phyloP scores from a whole-genome alignment of 2,113 vertebrate species.

The Genyomyrus donnyi region DNA sequence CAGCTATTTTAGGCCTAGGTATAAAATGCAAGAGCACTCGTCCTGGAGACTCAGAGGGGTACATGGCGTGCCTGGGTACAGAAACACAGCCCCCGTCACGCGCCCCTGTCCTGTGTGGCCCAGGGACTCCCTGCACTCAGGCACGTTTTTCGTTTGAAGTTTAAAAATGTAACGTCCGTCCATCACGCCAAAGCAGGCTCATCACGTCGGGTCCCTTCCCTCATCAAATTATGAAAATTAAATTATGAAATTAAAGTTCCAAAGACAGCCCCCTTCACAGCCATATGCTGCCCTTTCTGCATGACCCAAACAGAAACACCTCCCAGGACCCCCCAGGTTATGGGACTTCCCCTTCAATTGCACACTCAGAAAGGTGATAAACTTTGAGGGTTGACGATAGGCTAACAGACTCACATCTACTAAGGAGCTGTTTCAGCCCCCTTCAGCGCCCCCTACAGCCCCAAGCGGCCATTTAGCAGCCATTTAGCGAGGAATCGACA shows the following conservation, averaged over 20 bases:
- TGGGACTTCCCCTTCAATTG: no score
- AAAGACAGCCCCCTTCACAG: not conserved
- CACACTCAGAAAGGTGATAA: not conserved
- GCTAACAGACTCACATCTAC: not conserved
- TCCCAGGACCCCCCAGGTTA: not conserved
- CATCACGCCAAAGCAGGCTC: not conserved
- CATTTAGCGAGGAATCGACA: not conserved
- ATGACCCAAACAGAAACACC: not conserved
- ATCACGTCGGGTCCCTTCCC: not conserved
- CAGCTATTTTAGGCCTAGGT: conserved; percentile 85
- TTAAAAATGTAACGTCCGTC: not conserved
- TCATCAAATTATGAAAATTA: not conserved
- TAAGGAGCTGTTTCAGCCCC: not conserved
- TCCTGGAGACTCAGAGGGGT: not conserved
- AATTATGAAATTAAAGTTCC: not conserved
- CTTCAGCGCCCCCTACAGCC: not conserved
- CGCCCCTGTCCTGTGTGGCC: not conserved
- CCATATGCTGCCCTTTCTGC: not conserved
- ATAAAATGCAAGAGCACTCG: conserved; percentile 67
- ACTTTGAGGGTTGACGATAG: no score
- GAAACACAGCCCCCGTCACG: not conserved
- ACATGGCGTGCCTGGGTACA: not conserved
- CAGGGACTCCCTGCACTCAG: not conserved
- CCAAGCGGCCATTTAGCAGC: not conserved
- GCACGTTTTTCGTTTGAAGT: not conserved